Percentiles rank a stretch among this genome's conserved stretches.
phyloP scores from a whole-genome alignment of 2,888 invertebrate genomes.

The Drosophila flavopinicola region DNA sequence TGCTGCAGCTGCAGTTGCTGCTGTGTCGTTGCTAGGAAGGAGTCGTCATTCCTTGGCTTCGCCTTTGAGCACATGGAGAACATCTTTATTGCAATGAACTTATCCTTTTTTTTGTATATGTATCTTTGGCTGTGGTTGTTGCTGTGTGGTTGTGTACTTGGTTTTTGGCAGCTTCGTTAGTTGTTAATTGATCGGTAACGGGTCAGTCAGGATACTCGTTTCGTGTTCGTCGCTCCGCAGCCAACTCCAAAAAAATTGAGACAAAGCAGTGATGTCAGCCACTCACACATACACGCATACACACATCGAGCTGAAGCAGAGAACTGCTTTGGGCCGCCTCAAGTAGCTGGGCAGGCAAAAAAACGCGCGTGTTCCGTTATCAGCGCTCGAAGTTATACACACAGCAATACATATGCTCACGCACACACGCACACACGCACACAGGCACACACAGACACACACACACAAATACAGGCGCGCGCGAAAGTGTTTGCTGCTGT shows the following conservation, averaged over 20 bases:
- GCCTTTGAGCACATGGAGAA: slow-evolving; percentile 85
- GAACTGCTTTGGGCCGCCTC: slow-evolving; percentile 46
- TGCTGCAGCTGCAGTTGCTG: slow-evolving; percentile 66
- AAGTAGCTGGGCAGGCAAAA: slow-evolving; percentile 16
- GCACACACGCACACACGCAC: slow-evolving; percentile 7
- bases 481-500: slow-evolving; percentile 48
- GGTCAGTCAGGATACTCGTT: background rate
- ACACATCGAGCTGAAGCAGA: slow-evolving; percentile 8
- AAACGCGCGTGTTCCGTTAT: slow-evolving; percentile 63
- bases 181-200: slow-evolving; percentile 48
- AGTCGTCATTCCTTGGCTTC: slow-evolving; percentile 80
- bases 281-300: background rate
- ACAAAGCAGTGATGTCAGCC: slow-evolving; percentile 57
- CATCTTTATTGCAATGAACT: slow-evolving; percentile 64
- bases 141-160: slow-evolving; percentile 4
- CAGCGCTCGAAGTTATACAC: slow-evolving; percentile 39
- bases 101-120: slow-evolving; percentile 1
- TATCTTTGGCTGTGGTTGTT: slow-evolving; percentile 14
- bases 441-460: slow-evolving; percentile 8
- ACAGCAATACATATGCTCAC: slow-evolving; percentile 10
- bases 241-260: slow-evolving; percentile 5
- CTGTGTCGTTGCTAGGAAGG: slow-evolving; percentile 59
- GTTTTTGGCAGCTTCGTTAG: slow-evolving; percentile 66
- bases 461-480: slow-evolving; percentile 23
- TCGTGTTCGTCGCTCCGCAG: slow-evolving; percentile 1